Evolutionary conservation across 2,113 vertebrate species (phyloP), one percentile per base, ranked within the genome.

Genomic region (Dasyurus viverrinus): DNA sequence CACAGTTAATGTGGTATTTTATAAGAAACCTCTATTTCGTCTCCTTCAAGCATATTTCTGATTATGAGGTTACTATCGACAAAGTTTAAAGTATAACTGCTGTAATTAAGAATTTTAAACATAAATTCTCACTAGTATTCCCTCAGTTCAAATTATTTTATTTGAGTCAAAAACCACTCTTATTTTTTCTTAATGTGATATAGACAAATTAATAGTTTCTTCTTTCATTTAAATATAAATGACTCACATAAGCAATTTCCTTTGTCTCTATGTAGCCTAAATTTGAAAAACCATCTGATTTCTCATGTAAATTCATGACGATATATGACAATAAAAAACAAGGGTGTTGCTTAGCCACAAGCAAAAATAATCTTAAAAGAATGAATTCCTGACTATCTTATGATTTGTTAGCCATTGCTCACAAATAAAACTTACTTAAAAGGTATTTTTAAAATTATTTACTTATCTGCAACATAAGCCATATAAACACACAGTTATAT

Each of bases 281-380:
- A 68, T 93, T 95, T 46, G 2, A 93, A 55, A 76, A 53, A 25
- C 89, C 53, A 94, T 95, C 19, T 94, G 3, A 42, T 57, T 95
- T 95, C 60, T 95, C n/a, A 94, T 42, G 76, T 92, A 93, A 96
- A 92, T 89, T 94, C 47, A 96, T 57, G 54, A 95, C 54, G 90
- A 48, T 16, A 94, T n/a, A 68, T 8, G 53, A 84, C 93, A 97
- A 94, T 42, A 90, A 9, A 91, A 23, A 89, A 54, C 14, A 96
- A 95, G 53, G 3, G 25, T n/a, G 92, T 0, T 47, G 47, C 54
- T 89, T 94, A 47, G 89, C 14, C 50, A 97, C 89, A 90, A 16
- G 24, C 42, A 90, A 95, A 54, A 95, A 94, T 52, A 89, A 94
- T 93, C 8, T 92, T 23, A 94, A 94, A 95, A 95, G 89, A 50